A percentile compares a stretch with the other conserved stretches of the same genome.
phyloP scores from a whole-genome alignment of 2,797 vertebrate genomes.

The Anguilla obscura region DNA sequence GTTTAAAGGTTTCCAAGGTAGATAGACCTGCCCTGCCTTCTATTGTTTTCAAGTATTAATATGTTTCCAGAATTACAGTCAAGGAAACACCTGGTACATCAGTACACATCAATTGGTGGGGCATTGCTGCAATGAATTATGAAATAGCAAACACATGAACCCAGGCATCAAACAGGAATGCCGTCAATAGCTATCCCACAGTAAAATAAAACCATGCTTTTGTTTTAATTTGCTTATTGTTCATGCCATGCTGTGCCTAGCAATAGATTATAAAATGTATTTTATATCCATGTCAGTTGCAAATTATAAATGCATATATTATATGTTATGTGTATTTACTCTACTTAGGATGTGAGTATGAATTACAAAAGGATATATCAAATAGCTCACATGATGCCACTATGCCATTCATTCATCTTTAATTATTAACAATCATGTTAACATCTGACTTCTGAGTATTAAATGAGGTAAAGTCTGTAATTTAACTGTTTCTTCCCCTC shows the following conservation, averaged over 20 bases:
- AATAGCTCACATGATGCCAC: not conserved
- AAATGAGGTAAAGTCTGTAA: not conserved
- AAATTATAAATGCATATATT: not conserved
- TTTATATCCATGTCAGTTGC: not conserved
- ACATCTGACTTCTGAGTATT: not conserved
- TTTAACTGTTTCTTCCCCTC: not conserved
- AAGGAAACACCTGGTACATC: not conserved
- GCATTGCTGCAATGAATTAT: no score
- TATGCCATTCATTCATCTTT: not conserved
- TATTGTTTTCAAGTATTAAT: not conserved
- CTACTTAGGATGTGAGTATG: not conserved
- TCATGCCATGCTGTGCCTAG: not conserved
- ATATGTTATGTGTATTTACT: not conserved
- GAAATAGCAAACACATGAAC: not conserved
- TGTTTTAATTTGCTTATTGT: not conserved
- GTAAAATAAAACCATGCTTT: not conserved
- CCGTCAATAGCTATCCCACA: not conserved
- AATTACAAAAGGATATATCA: not conserved
- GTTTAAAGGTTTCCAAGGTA: not conserved
- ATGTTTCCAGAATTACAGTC: not conserved
- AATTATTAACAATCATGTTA: not conserved
- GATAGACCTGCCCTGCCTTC: not conserved
- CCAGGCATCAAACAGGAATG: not conserved
- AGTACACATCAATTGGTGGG: not conserved
- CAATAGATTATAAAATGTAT: no score